Evolutionary conservation across 2,113 vertebrate genomes (phyloP).

Genomic region (Anolis sagrei): DNA sequence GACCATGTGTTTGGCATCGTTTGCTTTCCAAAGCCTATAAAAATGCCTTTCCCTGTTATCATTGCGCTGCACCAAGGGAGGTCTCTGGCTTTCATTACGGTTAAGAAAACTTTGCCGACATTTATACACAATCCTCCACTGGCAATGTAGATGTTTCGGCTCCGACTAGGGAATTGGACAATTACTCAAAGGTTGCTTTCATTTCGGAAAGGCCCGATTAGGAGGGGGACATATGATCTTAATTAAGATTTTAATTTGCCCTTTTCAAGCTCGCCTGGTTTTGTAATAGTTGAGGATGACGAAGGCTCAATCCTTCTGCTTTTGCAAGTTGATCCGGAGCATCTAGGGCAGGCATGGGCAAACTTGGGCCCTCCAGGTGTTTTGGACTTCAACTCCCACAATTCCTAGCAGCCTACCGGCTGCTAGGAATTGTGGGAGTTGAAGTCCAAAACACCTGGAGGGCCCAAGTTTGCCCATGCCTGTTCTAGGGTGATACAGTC

Average conservation of each 20-base stretch:
- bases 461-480: no score
- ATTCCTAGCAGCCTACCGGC: no score
- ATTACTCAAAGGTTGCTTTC: neutral
- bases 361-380: no score
- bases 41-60: conserved; percentile 57
- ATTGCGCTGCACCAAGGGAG: conserved; percentile 37
- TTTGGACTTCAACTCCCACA: no score
- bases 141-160: conserved; percentile 34
- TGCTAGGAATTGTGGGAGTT: no score
- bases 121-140: conserved; percentile 32
- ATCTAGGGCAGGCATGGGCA: neutral
- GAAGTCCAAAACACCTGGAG: no score
- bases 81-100: conserved; percentile 56
- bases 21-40: conserved; percentile 50
- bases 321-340: neutral
- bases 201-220: conserved; percentile 36
- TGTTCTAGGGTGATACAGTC: no score
- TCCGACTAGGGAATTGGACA: conserved; percentile 27
- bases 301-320: neutral
- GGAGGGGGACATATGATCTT: conserved; percentile 4
- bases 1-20: conserved; percentile 38
- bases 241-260: conserved; percentile 36
- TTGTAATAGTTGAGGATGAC: neutral
- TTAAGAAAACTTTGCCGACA: conserved; percentile 48
- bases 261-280: neutral